Evolutionary conservation across 2,888 invertebrate species (phyloP).

Genomic region (Sialis fuliginosa): DNA sequence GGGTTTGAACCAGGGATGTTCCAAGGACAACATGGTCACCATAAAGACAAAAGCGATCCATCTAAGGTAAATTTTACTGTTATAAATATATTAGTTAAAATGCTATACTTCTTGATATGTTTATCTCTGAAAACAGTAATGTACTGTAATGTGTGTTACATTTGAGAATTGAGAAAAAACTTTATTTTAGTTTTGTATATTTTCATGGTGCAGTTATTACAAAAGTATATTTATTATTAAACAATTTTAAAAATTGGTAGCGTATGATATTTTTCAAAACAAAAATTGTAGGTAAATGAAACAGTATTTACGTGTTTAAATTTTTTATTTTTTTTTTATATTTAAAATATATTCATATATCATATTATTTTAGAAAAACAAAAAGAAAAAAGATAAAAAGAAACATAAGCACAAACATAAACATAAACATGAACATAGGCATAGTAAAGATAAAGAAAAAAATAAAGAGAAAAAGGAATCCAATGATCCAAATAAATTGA

Average conservation of each 20-base stretch:
- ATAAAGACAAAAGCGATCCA: conserved; percentile 31
- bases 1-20: conserved; percentile 80
- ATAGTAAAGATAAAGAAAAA: conserved; percentile 34
- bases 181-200: too few relatives aligned
- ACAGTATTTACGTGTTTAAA: neutral
- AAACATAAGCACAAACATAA: conserved; percentile 88
- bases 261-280: too few relatives aligned
- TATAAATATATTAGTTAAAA: neutral
- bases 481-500: conserved; percentile 32
- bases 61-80: conserved; percentile 26
- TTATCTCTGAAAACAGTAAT: neutral
- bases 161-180: too few relatives aligned
- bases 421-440: conserved; percentile 46
- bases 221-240: too few relatives aligned
- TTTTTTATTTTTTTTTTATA: neutral
- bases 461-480: conserved; percentile 30
- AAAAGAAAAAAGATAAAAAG: conserved; percentile 63
- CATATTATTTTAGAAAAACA: conserved; percentile 28
- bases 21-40: conserved; percentile 29
- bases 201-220: too few relatives aligned
- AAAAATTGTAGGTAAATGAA: conserved; percentile 8
- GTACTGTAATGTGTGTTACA: too few relatives aligned
- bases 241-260: too few relatives aligned
- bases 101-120: neutral
- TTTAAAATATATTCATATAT: conserved; percentile 4